A percentile compares a stretch with the other conserved stretches of the same genome.
phyloP scores from a whole-genome alignment of 2,797 vertebrate genomes.

The Trematomus bernacchii region DNA sequence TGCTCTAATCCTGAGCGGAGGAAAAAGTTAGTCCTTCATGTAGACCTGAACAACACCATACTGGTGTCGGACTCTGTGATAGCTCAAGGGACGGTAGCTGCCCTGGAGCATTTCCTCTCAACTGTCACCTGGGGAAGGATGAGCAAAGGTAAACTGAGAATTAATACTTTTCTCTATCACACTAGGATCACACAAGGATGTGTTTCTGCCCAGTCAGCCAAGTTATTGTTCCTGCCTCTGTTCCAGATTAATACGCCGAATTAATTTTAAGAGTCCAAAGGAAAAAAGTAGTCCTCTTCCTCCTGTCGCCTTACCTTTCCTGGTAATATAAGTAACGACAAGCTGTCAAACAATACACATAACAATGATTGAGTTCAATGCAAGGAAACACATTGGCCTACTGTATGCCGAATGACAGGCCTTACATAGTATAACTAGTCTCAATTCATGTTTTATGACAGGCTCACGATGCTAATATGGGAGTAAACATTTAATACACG shows the following conservation, averaged over 20 bases:
- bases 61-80: constrained; percentile 87
- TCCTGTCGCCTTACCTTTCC: too few species aligned
- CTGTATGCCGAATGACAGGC: not conserved
- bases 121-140: constrained; percentile 89
- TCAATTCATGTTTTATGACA: not conserved
- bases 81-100: constrained; percentile 82
- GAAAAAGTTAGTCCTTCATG: constrained; percentile 87
- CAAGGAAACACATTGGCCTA: not conserved
- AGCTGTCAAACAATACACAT: not conserved
- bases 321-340: not conserved
- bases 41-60: constrained; percentile 93
- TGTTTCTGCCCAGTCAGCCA: not conserved
- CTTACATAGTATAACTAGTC: not conserved
- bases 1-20: not conserved
- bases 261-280: not conserved
- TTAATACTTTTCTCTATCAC: not conserved
- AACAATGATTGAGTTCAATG: not conserved
- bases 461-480: not conserved
- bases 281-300: not conserved
- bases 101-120: constrained; percentile 87
- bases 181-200: not conserved
- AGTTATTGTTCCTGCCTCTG: not conserved
- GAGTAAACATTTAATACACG: not conserved
- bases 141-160: constrained; percentile 65
- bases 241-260: too few species aligned